Percentiles rank a stretch among this genome's conserved stretches.
Conservation (phyloP, 2,797 vertebrate genomes). For the Gallinago nigripennis region DNA sequence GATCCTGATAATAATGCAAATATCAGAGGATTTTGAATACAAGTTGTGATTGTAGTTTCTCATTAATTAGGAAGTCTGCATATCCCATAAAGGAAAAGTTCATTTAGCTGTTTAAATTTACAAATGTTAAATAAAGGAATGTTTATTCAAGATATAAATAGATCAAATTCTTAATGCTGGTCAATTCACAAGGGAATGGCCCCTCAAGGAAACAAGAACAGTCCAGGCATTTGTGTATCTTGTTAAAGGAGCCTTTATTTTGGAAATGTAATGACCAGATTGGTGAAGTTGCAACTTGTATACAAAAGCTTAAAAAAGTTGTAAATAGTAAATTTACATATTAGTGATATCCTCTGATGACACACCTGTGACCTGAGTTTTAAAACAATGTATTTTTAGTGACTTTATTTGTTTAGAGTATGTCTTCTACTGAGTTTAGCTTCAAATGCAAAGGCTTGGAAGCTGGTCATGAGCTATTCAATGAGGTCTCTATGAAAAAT, state of each 20-base stretch:
- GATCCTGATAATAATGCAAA: background rate
- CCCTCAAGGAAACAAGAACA: background rate
- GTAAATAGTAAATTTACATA: background rate
- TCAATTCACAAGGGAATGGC: background rate
- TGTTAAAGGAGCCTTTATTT: background rate
- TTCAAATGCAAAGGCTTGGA: background rate
- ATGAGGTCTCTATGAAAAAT: background rate
- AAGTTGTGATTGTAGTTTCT: background rate
- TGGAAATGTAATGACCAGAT: background rate
- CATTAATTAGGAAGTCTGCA: background rate
- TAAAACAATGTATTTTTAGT: background rate
- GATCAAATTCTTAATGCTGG: background rate
- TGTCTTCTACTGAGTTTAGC: background rate
- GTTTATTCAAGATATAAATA: background rate
- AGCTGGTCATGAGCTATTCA: background rate
- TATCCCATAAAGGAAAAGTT: background rate
- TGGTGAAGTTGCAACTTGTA: background rate
- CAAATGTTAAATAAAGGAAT: background rate
- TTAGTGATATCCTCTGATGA: background rate
- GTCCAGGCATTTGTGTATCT: background rate
- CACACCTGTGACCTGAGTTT: background rate
- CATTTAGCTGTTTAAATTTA: background rate
- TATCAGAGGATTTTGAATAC: background rate
- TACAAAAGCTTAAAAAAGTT: background rate
- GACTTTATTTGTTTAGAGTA: background rate